phyloP scores from a whole-genome alignment of 2,888 invertebrate species.

The Agonopterix subpropinquella region DNA sequence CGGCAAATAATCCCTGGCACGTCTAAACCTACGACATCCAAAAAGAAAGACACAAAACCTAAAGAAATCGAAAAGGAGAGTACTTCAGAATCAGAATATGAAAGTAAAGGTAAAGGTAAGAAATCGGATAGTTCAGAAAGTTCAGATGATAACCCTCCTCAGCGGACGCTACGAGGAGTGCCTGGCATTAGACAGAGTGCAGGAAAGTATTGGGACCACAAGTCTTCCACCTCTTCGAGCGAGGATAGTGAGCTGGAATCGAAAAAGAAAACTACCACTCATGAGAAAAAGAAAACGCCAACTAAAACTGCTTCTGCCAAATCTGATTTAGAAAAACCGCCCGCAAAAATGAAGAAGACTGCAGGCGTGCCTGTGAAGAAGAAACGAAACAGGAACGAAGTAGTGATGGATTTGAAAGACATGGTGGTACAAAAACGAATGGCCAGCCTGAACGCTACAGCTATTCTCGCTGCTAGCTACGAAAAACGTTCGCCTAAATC shows the following conservation, averaged over 20 bases:
- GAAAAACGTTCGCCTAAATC: conserved; percentile 81
- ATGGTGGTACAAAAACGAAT: conserved; percentile 93
- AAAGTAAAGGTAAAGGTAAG: conserved; percentile 53
- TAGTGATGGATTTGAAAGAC: conserved; percentile 88
- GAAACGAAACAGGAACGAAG: conserved; percentile 76
- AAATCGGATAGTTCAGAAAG: conserved; percentile 63
- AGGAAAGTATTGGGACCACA: conserved; percentile 90
- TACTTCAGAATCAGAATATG: conserved; percentile 69
- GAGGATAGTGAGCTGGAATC: conserved; percentile 70
- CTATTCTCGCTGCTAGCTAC: conserved; percentile 92
- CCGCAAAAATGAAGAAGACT: conserved; percentile 63
- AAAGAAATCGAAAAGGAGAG: conserved; percentile 62
- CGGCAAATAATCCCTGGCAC: conserved; percentile 68
- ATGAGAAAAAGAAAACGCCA: conserved; percentile 60
- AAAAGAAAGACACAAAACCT: conserved; percentile 61
- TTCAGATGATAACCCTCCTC: conserved; percentile 72
- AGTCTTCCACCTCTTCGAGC: conserved; percentile 79
- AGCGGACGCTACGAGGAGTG: conserved; percentile 80
- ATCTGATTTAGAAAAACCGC: conserved; percentile 68
- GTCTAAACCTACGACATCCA: conserved; percentile 57
- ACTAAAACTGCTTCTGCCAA: conserved; percentile 48
- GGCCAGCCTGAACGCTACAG: conserved; percentile 94
- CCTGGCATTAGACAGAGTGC: conserved; percentile 82
- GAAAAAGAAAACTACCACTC: conserved; percentile 40
- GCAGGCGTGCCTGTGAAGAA: conserved; percentile 65